These are phyloP conservation scores for Norana najaformis DNA, from an alignment of 2,888 invertebrate genomes.

Conservation along the genomic window DNA sequence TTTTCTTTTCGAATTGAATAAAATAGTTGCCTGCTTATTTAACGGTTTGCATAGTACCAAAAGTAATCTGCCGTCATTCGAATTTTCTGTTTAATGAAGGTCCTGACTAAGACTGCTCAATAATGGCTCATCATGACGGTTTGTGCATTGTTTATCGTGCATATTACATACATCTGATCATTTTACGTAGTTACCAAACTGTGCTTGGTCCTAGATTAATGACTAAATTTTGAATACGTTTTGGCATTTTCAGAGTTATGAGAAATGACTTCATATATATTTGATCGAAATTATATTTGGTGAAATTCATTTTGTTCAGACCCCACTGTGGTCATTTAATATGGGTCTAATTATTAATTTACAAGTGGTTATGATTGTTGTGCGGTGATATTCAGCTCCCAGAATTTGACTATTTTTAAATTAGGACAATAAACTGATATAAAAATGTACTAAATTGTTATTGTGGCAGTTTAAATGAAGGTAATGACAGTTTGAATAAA, in stretches of 20 bases:
- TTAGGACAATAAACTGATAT: too few species aligned
- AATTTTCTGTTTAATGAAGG: conserved; percentile 13
- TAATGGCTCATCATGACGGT: conserved; percentile 13
- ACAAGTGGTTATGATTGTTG: not conserved
- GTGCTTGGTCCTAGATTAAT: not conserved
- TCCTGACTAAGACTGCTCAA: not conserved
- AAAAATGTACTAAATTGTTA: too few species aligned
- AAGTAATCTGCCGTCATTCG: not conserved
- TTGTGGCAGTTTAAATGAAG: too few species aligned
- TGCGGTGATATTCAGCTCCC: not conserved
- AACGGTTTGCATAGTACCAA: not conserved
- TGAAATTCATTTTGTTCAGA: not conserved
- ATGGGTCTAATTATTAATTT: not conserved
- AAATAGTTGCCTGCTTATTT: not conserved
- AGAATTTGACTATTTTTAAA: too few species aligned
- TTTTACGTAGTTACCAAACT: conserved; percentile 7
- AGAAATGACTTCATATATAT: not conserved
- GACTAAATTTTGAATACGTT: not conserved
- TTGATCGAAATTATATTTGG: not conserved
- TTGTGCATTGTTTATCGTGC: not conserved
- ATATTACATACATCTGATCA: not conserved
- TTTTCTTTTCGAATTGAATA: not conserved
- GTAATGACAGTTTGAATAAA: too few species aligned
- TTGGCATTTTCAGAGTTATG: not conserved
- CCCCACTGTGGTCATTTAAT: not conserved